These are phyloP conservation scores for Schizopygopsis malacanthus DNA, from an alignment of 2,797 vertebrate species.

Conservation along the genomic window DNA sequence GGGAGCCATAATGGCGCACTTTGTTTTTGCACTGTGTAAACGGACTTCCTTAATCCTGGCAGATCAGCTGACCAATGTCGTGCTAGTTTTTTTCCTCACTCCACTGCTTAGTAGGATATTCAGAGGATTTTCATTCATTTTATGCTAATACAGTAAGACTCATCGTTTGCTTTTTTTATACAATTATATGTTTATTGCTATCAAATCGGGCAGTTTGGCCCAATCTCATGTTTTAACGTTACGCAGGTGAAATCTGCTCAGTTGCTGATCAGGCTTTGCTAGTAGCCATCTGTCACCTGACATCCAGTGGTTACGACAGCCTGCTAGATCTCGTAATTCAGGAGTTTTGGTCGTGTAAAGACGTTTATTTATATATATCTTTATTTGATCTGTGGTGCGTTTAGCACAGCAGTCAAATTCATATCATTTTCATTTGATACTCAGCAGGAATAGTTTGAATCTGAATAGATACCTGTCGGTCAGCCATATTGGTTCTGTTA, in stretches of 20 bases:
- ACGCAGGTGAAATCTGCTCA: background rate
- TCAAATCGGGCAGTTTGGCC: background rate
- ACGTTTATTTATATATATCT: background rate
- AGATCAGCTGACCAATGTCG: constrained; percentile 53
- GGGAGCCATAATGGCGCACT: constrained; percentile 29
- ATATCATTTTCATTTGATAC: background rate
- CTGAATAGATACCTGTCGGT: background rate
- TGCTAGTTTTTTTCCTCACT: constrained; percentile 32
- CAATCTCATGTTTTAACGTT: background rate
- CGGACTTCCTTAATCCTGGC: constrained; percentile 35
- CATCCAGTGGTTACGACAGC: constrained; percentile 18
- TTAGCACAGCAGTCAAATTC: background rate
- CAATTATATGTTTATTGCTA: background rate
- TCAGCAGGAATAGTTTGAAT: background rate
- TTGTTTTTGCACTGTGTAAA: background rate
- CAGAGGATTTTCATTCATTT: constrained; percentile 33
- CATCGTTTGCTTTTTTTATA: background rate
- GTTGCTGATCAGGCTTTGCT: constrained; percentile 40
- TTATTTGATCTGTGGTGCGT: background rate
- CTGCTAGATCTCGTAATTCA: background rate
- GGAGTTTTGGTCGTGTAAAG: background rate
- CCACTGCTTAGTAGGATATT: constrained; percentile 2
- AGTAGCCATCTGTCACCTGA: constrained; percentile 49
- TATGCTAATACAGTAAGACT: constrained; percentile 34
- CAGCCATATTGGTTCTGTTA: background rate